Percentiles rank a stretch among this genome's conserved stretches.
Evolutionary conservation across 2,113 vertebrate species (phyloP).

Genomic region (Sigmodon hispidus): DNA sequence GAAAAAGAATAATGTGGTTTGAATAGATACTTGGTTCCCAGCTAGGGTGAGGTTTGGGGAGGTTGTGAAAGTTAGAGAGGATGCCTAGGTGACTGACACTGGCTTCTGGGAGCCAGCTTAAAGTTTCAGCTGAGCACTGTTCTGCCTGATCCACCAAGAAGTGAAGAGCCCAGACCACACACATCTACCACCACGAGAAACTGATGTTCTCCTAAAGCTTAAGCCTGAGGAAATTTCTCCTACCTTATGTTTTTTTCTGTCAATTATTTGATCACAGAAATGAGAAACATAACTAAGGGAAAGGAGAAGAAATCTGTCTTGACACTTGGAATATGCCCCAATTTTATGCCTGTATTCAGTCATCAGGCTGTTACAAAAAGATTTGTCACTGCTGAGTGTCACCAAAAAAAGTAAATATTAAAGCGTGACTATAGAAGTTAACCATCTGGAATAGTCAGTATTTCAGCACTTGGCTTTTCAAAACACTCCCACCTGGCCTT

Average conservation of each 20-base stretch:
- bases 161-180: neutral
- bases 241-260: neutral
- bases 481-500: neutral
- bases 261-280: neutral
- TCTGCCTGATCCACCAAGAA: neutral
- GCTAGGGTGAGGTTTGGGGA: neutral
- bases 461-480: constrained; percentile 45
- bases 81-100: neutral
- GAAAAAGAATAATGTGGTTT: neutral
- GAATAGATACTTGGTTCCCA: neutral
- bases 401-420: neutral
- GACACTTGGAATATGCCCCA: neutral
- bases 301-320: neutral
- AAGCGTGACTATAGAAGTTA: neutral
- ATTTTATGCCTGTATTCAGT: neutral
- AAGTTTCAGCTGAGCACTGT: neutral
- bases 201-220: neutral
- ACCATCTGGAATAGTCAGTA: constrained; percentile 55
- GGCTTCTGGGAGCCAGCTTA: too few species aligned
- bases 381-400: neutral
- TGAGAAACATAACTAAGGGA: neutral
- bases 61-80: neutral
- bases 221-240: neutral
- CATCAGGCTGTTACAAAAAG: neutral
- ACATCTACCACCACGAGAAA: neutral